Percentiles rank a stretch among this genome's conserved stretches.
These are phyloP conservation scores for Clarias batrachus DNA, from an alignment of 2,113 vertebrate genomes.

Conservation along the genomic window DNA sequence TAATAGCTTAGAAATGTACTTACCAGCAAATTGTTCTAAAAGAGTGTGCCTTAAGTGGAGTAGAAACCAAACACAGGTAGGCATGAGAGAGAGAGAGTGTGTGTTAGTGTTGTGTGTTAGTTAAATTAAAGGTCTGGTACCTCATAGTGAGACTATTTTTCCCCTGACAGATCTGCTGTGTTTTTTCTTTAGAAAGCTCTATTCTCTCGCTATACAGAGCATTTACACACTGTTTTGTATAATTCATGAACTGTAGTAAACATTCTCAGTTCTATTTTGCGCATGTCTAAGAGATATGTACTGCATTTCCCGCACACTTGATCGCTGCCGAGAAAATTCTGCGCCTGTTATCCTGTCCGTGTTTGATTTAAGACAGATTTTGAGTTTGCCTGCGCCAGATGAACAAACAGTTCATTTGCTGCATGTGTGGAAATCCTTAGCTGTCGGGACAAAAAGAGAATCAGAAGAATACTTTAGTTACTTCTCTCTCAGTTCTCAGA, in stretches of 20 bases:
- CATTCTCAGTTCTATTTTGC: slow-evolving; percentile 56
- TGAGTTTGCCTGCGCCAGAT: neutral
- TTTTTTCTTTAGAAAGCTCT: slow-evolving; percentile 4
- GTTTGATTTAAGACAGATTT: neutral
- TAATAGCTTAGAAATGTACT: slow-evolving; percentile 43
- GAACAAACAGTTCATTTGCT: neutral
- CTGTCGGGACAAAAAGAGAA: neutral
- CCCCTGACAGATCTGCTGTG: neutral
- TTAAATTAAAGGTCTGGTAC: slow-evolving; percentile 35
- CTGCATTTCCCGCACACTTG: slow-evolving; percentile 61
- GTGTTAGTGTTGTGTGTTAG: slow-evolving; percentile 40
- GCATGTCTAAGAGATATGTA: slow-evolving; percentile 18
- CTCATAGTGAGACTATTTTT: neutral
- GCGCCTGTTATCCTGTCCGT: neutral
- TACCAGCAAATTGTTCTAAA: slow-evolving; percentile 33
- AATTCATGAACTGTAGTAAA: slow-evolving; percentile 68
- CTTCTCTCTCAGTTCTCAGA: neutral
- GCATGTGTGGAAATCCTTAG: neutral
- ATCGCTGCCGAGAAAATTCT: slow-evolving; percentile 58
- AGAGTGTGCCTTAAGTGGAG: slow-evolving; percentile 42
- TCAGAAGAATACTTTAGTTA: neutral
- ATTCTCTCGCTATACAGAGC: slow-evolving; percentile 10
- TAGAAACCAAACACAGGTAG: slow-evolving; percentile 32
- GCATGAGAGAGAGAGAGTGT: slow-evolving; percentile 41
- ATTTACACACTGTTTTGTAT: slow-evolving; percentile 54